phyloP scores from a whole-genome alignment of 2,113 vertebrate genomes.

The Pleuronectes platessa region DNA sequence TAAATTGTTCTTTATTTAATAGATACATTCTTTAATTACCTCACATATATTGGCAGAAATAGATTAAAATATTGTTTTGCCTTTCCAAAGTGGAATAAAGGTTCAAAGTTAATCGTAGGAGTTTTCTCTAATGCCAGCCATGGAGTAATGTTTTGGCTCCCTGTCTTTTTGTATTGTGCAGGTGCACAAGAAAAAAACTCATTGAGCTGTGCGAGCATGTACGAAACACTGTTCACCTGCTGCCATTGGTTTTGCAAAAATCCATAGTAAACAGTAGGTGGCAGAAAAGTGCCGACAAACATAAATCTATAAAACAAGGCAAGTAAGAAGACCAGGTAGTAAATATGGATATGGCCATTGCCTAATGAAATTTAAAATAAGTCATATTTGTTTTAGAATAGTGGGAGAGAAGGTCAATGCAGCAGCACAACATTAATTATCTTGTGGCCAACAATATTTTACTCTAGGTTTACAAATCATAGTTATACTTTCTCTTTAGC shows the following conservation, averaged over 20 bases:
- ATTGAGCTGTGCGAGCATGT: too few relatives aligned
- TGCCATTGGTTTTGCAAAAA: background rate
- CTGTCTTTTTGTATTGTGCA: background rate
- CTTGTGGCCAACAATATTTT: too few relatives aligned
- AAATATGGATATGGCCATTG: too few relatives aligned
- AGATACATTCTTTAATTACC: background rate
- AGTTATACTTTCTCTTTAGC: too few relatives aligned
- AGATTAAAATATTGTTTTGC: background rate
- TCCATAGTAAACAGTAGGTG: background rate
- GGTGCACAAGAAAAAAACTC: background rate
- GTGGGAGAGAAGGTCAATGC: too few relatives aligned
- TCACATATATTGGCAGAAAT: background rate
- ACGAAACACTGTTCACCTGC: background rate
- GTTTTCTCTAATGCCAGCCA: background rate
- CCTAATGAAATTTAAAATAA: too few relatives aligned
- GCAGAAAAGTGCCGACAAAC: background rate
- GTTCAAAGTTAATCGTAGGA: background rate
- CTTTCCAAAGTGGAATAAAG: background rate
- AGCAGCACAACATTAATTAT: too few relatives aligned
- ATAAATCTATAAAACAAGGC: background rate
- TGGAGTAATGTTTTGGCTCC: background rate
- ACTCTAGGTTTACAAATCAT: too few relatives aligned
- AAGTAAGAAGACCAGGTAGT: background rate
- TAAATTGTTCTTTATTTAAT: background rate
- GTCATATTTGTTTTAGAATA: too few relatives aligned